Base-by-base conservation (phyloP, 2,888 invertebrate species). In the Sisyra terminalis region DNA sequence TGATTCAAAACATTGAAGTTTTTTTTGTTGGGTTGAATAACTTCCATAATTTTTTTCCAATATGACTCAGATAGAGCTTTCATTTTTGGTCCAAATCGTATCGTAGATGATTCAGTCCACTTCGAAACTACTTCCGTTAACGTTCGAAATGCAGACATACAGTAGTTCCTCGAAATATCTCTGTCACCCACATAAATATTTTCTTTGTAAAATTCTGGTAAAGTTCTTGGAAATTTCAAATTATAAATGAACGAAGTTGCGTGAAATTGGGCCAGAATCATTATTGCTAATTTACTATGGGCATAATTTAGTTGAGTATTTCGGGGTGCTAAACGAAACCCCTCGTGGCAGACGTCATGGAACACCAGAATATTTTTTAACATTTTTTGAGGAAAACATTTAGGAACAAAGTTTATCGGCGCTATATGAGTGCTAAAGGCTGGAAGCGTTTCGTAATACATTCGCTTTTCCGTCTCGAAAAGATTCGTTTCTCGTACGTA, bases 251-350 rank as follows among this genome's bases (percentile, higher is more conserved):
- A 52, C 1, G 61, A 60, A 13, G 52, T 49, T 2, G 58, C 61
- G 38, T 61, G 61, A 44, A 60, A 59, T 45, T 49, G 55, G 4
- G 56, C 61, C 36, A 62, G 44, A 45, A 54, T 53, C 30, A 50
- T 50, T 17, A 62, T 42, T 1, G 59, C 58, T 16, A 61, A 13
- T 24, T 53, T 31, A 45, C 52, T 50, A 43, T 63, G 63, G 2
- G 48, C 47, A 34, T 54, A 43, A 46, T 62, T 59, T 16, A 62
- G 51, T 35, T 61, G 60, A 24, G 48, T 41, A 36, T 54, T 50
- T 42, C 61, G 58, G 46, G 55, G 52, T 2, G 57, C 60, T 60
- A 62, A 60, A 13, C 55, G 54, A 46, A 52, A 63, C 13, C 59
- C 60, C 35, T 53, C 46, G 17, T 53, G 50, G 2, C 55, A 51